Base-by-base conservation (phyloP, 1,140 invertebrate species). In the Trachelipus rathkii region DNA sequence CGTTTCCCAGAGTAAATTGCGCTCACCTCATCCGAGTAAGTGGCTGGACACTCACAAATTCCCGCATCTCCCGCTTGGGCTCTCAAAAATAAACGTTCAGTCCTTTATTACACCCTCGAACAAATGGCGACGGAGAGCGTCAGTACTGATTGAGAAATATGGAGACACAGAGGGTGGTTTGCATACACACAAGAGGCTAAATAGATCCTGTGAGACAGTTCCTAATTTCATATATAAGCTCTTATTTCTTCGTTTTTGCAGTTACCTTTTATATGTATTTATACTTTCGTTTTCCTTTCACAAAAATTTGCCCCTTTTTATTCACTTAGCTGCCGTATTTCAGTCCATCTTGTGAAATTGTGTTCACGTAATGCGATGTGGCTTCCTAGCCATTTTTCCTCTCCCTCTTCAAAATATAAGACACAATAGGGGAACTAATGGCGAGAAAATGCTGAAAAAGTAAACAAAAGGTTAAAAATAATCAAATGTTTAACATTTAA, bases 391-490 rank as follows among this genome's bases (percentile, higher is more conserved):
- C 1, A 13, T 8, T 19, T 60, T 60, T 60, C 50, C 8, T 60
- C 50, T 60, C 19, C 19, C 11, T 1, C 50, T 60, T 60, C 11
- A 60, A 60, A 60, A 60, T 60, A 60, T 2, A 60, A 60, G 11
- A 60, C 50, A 60, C 33, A 33, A 33, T 15, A 60, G 50, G 50
- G 50, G 50, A 60, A 19, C 50, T 60, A 60, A 60, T 60, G 50
- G 50, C 50, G 19, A 60, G 50, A 60, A 33, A 19, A 60, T 60
- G 50, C 50, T 8, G 50, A 60, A 60, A 33, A 60, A 60, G 50
- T 60, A 60, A 60, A 60, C 50, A 60, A 60, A 60, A 60, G 50
- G 50, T 60, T 60, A 60, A 60, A 60, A 60, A 60, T 60, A 60
- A 60, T 60, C 50, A 13, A 60, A 60, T 33, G 50, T 60, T 60